A percentile compares a stretch with the other conserved stretches of the same genome.
phyloP scores from a whole-genome alignment of 2,888 invertebrate species.

The Arge pagana region DNA sequence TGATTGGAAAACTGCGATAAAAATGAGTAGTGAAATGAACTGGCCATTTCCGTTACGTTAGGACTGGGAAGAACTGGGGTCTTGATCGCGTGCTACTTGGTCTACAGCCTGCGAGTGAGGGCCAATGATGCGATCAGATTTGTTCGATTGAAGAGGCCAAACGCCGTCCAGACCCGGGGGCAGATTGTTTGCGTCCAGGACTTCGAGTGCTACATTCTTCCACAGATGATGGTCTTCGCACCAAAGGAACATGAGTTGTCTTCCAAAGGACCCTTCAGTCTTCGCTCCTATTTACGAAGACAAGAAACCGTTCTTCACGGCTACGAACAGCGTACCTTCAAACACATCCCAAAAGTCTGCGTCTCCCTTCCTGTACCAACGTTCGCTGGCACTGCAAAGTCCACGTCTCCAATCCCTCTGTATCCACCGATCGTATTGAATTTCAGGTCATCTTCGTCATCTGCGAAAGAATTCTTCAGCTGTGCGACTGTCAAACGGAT shows the following conservation, averaged over 20 bases:
- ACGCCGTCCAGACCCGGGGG: constrained; percentile 80
- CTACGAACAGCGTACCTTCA: constrained; percentile 75
- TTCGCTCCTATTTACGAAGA: constrained; percentile 71
- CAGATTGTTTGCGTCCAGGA: constrained; percentile 83
- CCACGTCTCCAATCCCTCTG: too few relatives aligned
- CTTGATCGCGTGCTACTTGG: constrained; percentile 83
- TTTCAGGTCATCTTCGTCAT: constrained; percentile 75
- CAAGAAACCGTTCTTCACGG: constrained; percentile 79
- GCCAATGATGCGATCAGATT: constrained; percentile 82
- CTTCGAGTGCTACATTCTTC: constrained; percentile 79
- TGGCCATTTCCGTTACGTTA: constrained; percentile 48
- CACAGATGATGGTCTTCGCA: constrained; percentile 72
- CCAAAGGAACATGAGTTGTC: constrained; percentile 65
- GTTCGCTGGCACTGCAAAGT: not conserved
- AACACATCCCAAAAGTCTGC: constrained; percentile 76
- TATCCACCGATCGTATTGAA: constrained; percentile 11
- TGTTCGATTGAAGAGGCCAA: constrained; percentile 75
- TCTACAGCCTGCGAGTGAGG: constrained; percentile 75
- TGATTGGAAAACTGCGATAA: too few relatives aligned
- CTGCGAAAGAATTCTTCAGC: constrained; percentile 75
- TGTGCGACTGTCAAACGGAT: constrained; percentile 69
- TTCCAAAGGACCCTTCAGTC: constrained; percentile 56
- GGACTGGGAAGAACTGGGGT: constrained; percentile 85
- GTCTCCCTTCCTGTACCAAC: too few relatives aligned
- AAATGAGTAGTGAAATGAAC: not conserved